Evolutionary conservation across 2,888 invertebrate species (phyloP).

Genomic region (Drosophila incognita): DNA sequence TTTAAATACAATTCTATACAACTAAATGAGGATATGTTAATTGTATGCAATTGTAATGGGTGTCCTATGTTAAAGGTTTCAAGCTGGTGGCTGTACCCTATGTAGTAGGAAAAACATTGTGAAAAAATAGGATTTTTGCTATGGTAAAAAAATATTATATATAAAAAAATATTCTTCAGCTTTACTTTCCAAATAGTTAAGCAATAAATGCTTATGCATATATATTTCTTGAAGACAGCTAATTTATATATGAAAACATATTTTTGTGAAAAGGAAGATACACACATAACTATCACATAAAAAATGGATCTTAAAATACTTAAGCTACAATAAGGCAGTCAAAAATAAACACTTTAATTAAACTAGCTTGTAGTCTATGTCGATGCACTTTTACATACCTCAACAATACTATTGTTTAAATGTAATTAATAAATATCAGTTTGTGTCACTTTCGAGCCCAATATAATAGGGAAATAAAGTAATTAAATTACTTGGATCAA

Average conservation of each 20-base stretch:
- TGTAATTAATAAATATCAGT: conserved; percentile 23
- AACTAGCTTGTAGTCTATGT: conserved; percentile 3
- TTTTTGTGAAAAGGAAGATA: not conserved
- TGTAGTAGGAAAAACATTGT: not conserved
- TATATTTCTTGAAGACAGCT: not conserved
- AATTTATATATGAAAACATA: not conserved
- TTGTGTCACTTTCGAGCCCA: conserved; percentile 8
- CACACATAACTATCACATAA: conserved; percentile 21
- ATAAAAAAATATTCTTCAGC: not conserved
- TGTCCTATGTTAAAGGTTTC: not conserved
- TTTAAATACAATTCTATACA: not conserved
- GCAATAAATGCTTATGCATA: not conserved
- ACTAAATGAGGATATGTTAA: not conserved
- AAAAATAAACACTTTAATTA: conserved; percentile 26
- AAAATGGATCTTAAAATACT: conserved; percentile 19
- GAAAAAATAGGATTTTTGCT: not conserved
- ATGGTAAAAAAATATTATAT: not conserved
- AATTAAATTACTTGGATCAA: conserved; percentile 17
- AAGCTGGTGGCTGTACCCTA: not conserved
- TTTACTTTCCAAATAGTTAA: not conserved
- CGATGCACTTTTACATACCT: not conserved
- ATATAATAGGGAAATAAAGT: conserved; percentile 39
- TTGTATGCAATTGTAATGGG: not conserved
- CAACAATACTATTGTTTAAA: conserved; percentile 11
- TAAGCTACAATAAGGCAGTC: conserved; percentile 27